Evolutionary conservation across 1,140 invertebrate species (phyloP), one percentile per base, ranked within the genome.

Genomic region (Zaprionus ornatus): DNA sequence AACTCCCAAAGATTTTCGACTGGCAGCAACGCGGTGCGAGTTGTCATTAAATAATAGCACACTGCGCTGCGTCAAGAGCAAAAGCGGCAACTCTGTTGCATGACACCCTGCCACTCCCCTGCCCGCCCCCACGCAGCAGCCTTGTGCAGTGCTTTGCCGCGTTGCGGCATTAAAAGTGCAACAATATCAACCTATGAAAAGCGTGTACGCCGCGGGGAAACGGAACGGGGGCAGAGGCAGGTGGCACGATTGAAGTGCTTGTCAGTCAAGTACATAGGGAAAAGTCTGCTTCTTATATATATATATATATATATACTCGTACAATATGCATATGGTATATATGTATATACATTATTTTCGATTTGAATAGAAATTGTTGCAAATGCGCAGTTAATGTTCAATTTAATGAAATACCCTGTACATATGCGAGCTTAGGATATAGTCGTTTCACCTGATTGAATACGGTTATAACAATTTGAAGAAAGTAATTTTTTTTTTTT

Each of bases 31-130:
- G 37, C 37, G 37, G 5, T n/a, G 40, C 32, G 29, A 59, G 74
- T 73, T 81, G 74, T 81, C 79, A 81, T 81, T 81, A 81, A 81
- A 81, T 50, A 74, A 81, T 77, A 74, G 79, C 79, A 66, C 61
- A 35, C 32, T 19, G 17, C 17, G 19, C 32, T 12, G 32, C 56
- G 19, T 21, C 45, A 23, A 19, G 19, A 15, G 13, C 32, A 17
- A 17, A 17, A 12, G 56, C 23, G 27, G 80, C 80, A 69, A 78
- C 79, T 65, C 74, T 82, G 79, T 82, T 82, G 74, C 79, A 63
- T 45, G 40, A 7, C 40, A 45, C 40, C 15, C n/a, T 32, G 29
- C 29, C 29, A 32, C 29, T 10, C 9, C 29, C 9, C 29, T 32
- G 7, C 27, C 7, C n/a, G 0, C n/a, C 0, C 6, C 6, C n/a